These are phyloP conservation scores for Heliconius himera DNA, from an alignment of 1,140 invertebrate species.

Conservation along the genomic window DNA sequence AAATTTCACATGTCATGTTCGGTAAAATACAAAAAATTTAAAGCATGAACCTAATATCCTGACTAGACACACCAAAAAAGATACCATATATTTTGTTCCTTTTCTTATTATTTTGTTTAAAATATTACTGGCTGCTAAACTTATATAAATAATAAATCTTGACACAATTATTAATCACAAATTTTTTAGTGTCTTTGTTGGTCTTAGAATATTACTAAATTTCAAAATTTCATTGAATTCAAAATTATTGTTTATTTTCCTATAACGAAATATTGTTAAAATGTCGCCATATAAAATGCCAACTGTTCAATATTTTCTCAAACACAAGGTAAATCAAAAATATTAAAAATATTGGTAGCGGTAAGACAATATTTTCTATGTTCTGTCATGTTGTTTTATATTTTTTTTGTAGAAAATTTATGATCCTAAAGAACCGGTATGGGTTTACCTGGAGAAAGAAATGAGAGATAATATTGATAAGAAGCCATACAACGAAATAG, in stretches of 20 bases:
- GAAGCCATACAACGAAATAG: constrained; percentile 67
- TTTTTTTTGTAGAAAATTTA: constrained; percentile 56
- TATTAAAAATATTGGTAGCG: neutral
- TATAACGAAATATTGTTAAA: constrained; percentile 33
- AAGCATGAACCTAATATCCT: too few relatives aligned
- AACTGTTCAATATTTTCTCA: constrained; percentile 56
- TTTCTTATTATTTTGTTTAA: neutral
- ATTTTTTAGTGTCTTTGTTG: neutral
- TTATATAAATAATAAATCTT: neutral
- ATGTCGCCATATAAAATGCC: constrained; percentile 62
- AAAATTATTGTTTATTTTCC: constrained; percentile 19
- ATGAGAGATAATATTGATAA: constrained; percentile 59
- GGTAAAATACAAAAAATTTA: too few relatives aligned
- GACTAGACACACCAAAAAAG: neutral
- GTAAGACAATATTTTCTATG: neutral
- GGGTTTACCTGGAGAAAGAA: constrained; percentile 66
- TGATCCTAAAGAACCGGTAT: constrained; percentile 60
- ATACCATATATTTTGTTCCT: neutral
- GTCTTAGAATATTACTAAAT: neutral
- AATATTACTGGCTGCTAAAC: neutral
- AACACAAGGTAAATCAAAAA: constrained; percentile 54
- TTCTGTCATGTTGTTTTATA: neutral
- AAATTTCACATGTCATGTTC: neutral
- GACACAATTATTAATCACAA: constrained; percentile 1
- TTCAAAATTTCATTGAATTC: constrained; percentile 11